These are phyloP conservation scores for Elachura formosa DNA, from an alignment of 2,113 vertebrate genomes.

Conservation along the genomic window DNA sequence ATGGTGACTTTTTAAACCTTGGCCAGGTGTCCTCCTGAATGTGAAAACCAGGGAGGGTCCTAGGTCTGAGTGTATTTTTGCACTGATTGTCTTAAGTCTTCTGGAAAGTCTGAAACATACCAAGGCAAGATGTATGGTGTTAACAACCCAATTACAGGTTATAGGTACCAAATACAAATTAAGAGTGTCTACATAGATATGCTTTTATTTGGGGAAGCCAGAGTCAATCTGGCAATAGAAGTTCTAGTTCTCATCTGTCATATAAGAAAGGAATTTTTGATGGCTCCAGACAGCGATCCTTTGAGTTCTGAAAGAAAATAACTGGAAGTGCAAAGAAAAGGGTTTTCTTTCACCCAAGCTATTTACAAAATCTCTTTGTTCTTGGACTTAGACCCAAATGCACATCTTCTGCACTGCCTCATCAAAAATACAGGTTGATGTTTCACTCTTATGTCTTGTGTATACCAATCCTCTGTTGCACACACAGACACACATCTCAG, in stretches of 20 bases:
- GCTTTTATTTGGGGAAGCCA: background rate
- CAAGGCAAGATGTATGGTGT: background rate
- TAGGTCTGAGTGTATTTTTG: background rate
- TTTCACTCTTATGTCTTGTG: background rate
- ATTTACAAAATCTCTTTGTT: constrained; percentile 38
- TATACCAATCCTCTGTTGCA: background rate
- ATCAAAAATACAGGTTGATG: constrained; percentile 48
- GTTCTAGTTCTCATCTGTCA: background rate
- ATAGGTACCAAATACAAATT: background rate
- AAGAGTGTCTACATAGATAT: background rate
- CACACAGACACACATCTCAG: background rate
- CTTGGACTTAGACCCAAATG: background rate
- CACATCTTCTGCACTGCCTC: background rate
- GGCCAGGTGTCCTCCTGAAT: background rate
- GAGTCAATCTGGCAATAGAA: background rate
- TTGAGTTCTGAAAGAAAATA: constrained; percentile 1
- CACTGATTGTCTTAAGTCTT: background rate
- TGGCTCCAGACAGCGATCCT: background rate
- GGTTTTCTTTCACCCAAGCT: background rate
- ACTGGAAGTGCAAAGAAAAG: background rate
- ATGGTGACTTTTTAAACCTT: background rate
- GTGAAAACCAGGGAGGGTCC: background rate
- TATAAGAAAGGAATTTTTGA: background rate
- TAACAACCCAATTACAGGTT: background rate
- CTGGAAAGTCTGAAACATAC: background rate